These are phyloP conservation scores for Epinotia bilunana DNA, from an alignment of 2,888 invertebrate genomes.

Conservation along the genomic window DNA sequence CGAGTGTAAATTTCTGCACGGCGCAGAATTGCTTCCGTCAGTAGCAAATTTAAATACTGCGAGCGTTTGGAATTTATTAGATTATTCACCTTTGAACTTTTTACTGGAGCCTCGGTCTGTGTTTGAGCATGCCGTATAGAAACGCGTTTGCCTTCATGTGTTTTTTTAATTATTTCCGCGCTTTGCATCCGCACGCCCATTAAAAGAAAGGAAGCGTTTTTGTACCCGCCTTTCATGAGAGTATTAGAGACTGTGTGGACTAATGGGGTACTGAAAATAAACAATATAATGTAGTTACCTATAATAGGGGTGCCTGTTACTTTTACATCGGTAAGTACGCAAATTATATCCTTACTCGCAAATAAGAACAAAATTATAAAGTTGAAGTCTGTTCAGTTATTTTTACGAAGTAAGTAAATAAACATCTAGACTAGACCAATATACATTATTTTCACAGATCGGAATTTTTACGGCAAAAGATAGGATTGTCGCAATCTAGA, in stretches of 20 bases:
- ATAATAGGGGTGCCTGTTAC: too few relatives aligned
- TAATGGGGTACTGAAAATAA: conserved; percentile 34
- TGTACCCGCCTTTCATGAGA: conserved; percentile 29
- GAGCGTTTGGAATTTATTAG: not conserved
- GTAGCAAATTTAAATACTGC: not conserved
- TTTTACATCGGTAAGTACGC: too few relatives aligned
- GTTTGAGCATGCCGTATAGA: conserved; percentile 17
- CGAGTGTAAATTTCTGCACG: not conserved
- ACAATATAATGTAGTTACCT: not conserved
- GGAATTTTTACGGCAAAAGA: too few relatives aligned
- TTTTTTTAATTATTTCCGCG: conserved; percentile 38
- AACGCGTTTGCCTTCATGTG: conserved; percentile 25
- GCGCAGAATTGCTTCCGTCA: conserved; percentile 1
- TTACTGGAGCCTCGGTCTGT: conserved; percentile 1
- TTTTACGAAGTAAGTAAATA: too few relatives aligned
- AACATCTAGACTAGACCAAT: too few relatives aligned
- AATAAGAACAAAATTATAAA: too few relatives aligned
- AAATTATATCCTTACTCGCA: too few relatives aligned
- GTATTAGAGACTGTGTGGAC: conserved; percentile 10
- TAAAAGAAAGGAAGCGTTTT: conserved; percentile 42
- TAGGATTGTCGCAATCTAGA: too few relatives aligned
- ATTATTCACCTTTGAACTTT: conserved; percentile 18
- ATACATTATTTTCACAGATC: too few relatives aligned
- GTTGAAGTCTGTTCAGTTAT: too few relatives aligned
- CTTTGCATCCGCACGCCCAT: conserved; percentile 38